Evolutionary conservation across 2,888 invertebrate genomes (phyloP).

Genomic region (Nebria salina): DNA sequence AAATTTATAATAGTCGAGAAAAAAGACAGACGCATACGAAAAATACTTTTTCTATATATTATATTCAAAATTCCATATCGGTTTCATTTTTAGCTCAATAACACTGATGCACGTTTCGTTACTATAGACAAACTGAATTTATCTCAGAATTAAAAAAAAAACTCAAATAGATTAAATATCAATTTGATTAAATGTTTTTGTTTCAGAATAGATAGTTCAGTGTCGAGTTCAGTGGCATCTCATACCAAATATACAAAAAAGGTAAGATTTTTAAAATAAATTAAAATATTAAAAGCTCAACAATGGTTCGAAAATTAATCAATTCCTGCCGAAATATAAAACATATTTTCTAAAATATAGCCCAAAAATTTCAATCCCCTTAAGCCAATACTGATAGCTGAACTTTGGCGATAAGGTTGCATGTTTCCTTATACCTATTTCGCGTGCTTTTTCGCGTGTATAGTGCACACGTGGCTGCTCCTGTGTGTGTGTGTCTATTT

Average conservation of each 20-base stretch:
- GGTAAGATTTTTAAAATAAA: background rate
- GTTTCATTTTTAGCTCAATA: background rate
- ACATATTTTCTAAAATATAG: background rate
- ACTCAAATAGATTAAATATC: background rate
- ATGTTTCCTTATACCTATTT: background rate
- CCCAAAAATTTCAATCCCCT: background rate
- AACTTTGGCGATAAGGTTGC: background rate
- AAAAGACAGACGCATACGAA: constrained; percentile 51
- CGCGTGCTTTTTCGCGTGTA: background rate
- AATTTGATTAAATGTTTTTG: background rate
- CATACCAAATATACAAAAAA: background rate
- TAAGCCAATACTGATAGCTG: background rate
- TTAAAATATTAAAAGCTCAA: too few species aligned
- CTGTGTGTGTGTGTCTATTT: constrained; percentile 2
- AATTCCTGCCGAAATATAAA: too few species aligned
- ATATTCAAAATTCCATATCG: constrained; percentile 50
- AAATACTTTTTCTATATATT: constrained; percentile 54
- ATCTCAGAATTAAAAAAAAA: background rate
- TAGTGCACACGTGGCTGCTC: background rate
- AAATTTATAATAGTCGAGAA: constrained; percentile 58
- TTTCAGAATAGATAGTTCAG: background rate
- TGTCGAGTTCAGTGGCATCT: background rate
- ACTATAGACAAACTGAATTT: background rate
- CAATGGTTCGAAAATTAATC: too few species aligned
- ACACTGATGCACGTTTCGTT: constrained; percentile 27